A percentile compares a stretch with the other conserved stretches of the same genome.
Conservation (phyloP, 1,140 invertebrate species). For the Phortica variegata region DNA sequence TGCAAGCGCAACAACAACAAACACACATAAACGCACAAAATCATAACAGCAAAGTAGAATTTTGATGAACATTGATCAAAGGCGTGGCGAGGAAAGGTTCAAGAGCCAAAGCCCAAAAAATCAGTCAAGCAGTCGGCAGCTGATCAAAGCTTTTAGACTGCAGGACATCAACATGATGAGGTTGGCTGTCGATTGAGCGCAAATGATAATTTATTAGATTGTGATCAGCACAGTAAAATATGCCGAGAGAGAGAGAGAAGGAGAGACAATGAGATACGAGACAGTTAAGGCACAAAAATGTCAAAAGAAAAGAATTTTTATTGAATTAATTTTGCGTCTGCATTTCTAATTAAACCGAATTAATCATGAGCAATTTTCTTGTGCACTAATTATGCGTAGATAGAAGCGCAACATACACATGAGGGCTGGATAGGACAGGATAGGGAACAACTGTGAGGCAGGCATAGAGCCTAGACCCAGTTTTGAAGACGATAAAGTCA, state of each 20-base stretch:
- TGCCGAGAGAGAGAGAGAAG: neutral
- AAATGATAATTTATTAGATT: conserved; percentile 55
- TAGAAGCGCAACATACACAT: conserved; percentile 20
- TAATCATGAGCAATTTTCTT: conserved; percentile 38
- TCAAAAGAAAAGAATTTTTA: conserved; percentile 35
- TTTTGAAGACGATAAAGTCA: conserved; percentile 2
- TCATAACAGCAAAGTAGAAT: too few relatives aligned
- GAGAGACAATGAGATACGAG: neutral
- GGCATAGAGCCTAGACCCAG: neutral
- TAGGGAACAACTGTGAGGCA: too few relatives aligned
- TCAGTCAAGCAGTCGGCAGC: neutral
- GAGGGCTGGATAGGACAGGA: too few relatives aligned
- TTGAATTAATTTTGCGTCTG: conserved; percentile 53
- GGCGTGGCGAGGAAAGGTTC: too few relatives aligned
- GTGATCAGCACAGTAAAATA: conserved; percentile 34
- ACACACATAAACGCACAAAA: too few relatives aligned
- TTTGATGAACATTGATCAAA: too few relatives aligned
- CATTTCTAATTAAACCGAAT: conserved; percentile 54
- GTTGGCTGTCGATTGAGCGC: conserved; percentile 41
- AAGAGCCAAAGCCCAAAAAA: neutral
- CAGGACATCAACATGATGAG: too few relatives aligned
- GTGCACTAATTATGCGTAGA: conserved; percentile 40
- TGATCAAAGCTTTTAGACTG: conserved; percentile 10
- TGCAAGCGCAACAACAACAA: too few relatives aligned
- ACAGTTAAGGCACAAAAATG: conserved; percentile 3